Evolutionary conservation across 1,140 invertebrate genomes (phyloP).

Genomic region (Lysiphlebus fabarum): DNA sequence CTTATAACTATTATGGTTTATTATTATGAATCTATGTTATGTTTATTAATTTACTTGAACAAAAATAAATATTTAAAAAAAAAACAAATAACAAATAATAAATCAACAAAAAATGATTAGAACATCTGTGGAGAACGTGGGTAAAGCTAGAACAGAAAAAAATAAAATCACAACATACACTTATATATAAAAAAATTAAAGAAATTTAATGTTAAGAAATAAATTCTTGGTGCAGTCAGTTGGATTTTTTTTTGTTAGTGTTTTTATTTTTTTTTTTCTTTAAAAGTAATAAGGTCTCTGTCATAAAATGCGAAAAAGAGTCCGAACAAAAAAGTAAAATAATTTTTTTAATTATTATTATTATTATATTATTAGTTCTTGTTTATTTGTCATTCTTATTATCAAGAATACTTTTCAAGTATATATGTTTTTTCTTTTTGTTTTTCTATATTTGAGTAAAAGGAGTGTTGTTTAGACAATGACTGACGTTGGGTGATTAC

Average conservation of each 20-base stretch:
- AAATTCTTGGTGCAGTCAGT: slow-evolving; percentile 48
- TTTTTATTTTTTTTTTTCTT: no score
- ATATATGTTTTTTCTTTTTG: slow-evolving; percentile 8
- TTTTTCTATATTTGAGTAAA: slow-evolving; percentile 26
- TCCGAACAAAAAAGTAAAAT: slow-evolving; percentile 24
- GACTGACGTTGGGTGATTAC: slow-evolving; percentile 55
- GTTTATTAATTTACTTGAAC: slow-evolving; percentile 49
- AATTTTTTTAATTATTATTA: slow-evolving; percentile 42
- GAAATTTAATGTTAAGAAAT: slow-evolving; percentile 36
- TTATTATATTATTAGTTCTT: slow-evolving; percentile 21
- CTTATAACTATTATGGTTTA: slow-evolving; percentile 39
- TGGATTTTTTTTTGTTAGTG: slow-evolving; percentile 29
- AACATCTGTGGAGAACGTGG: background rate
- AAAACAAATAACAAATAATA: slow-evolving; percentile 3
- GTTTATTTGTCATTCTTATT: slow-evolving; percentile 13
- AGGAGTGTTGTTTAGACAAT: slow-evolving; percentile 41
- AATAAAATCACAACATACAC: background rate
- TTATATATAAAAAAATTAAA: slow-evolving; percentile 8
- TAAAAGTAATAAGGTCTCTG: background rate
- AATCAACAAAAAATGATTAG: background rate
- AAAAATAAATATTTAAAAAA: slow-evolving; percentile 25
- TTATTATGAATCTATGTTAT: slow-evolving; percentile 42
- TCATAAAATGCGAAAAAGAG: slow-evolving; percentile 20
- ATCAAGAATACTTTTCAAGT: slow-evolving; percentile 11
- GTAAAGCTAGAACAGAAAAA: no score